A percentile compares a stretch with the other conserved stretches of the same genome.
These are phyloP conservation scores for Eudasyphora cyanicolor DNA, from an alignment of 2,888 invertebrate species.

Conservation along the genomic window DNA sequence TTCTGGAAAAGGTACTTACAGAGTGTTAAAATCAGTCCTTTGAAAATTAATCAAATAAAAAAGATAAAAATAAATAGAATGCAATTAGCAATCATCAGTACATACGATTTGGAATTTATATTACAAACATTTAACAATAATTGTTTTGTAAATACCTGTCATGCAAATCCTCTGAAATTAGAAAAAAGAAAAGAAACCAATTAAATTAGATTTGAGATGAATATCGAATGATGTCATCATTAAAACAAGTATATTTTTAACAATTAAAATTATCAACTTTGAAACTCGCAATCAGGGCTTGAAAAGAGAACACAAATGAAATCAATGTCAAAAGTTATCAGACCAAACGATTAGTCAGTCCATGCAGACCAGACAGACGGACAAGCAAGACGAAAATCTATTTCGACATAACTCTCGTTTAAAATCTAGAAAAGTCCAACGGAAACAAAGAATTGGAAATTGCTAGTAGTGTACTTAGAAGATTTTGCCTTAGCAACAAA, in stretches of 20 bases:
- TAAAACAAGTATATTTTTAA: slow-evolving; percentile 36
- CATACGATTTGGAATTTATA: too few species aligned
- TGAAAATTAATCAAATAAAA: slow-evolving; percentile 51
- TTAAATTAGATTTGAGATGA: slow-evolving; percentile 11
- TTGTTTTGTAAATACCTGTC: slow-evolving; percentile 63
- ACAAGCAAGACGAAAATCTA: not conserved
- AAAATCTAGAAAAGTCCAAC: not conserved
- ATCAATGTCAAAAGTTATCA: slow-evolving; percentile 20
- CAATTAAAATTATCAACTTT: not conserved
- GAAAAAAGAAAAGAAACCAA: slow-evolving; percentile 37
- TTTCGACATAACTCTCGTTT: not conserved
- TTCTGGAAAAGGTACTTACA: slow-evolving; percentile 77
- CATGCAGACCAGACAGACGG: not conserved
- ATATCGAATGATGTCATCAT: not conserved
- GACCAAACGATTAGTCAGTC: not conserved
- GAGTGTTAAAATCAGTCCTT: slow-evolving; percentile 69
- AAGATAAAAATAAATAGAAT: slow-evolving; percentile 37
- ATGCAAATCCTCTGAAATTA: slow-evolving; percentile 63
- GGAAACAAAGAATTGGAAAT: not conserved
- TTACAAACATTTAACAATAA: not conserved
- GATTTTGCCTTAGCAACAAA: not conserved
- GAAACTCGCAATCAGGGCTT: not conserved
- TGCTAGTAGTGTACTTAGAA: not conserved
- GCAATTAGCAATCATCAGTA: too few species aligned
- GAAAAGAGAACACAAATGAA: not conserved